phyloP scores from a whole-genome alignment of 2,888 invertebrate genomes.

The Zygogramma bicolorata region DNA sequence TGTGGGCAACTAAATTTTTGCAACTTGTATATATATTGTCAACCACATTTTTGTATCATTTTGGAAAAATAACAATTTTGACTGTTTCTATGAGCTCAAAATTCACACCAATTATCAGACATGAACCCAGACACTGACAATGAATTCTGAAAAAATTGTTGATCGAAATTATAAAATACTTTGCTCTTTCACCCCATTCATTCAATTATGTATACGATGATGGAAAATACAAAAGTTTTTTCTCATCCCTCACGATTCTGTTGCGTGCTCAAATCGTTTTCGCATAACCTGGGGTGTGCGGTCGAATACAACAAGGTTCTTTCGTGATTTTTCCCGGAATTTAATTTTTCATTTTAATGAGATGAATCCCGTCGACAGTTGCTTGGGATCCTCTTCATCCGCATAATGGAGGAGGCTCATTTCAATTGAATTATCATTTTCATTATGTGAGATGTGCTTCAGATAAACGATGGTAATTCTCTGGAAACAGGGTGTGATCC shows the following conservation, averaged over 20 bases:
- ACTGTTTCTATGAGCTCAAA: too few relatives aligned
- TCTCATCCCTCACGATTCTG: not conserved
- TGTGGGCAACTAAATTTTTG: too few relatives aligned
- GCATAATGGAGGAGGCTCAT: not conserved
- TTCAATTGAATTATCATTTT: constrained; percentile 4
- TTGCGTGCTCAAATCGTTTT: not conserved
- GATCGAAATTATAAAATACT: too few relatives aligned
- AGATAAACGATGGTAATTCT: not conserved
- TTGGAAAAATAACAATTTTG: too few relatives aligned
- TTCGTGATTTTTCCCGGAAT: not conserved
- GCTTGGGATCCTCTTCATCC: constrained; percentile 5
- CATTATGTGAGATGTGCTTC: not conserved
- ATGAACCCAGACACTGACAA: too few relatives aligned
- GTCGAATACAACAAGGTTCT: not conserved
- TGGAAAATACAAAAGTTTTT: not conserved
- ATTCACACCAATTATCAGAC: too few relatives aligned
- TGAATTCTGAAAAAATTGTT: too few relatives aligned
- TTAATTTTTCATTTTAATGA: constrained; percentile 12
- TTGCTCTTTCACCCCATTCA: too few relatives aligned
- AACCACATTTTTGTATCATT: too few relatives aligned
- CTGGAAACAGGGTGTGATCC: too few relatives aligned
- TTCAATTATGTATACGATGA: too few relatives aligned
- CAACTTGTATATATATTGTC: too few relatives aligned
- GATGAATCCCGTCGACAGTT: not conserved
- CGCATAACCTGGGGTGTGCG: not conserved